Evolutionary conservation across 1,140 invertebrate genomes (phyloP), one percentile per base, ranked within the genome.

Genomic region (Vollenhovia emeryi): DNA sequence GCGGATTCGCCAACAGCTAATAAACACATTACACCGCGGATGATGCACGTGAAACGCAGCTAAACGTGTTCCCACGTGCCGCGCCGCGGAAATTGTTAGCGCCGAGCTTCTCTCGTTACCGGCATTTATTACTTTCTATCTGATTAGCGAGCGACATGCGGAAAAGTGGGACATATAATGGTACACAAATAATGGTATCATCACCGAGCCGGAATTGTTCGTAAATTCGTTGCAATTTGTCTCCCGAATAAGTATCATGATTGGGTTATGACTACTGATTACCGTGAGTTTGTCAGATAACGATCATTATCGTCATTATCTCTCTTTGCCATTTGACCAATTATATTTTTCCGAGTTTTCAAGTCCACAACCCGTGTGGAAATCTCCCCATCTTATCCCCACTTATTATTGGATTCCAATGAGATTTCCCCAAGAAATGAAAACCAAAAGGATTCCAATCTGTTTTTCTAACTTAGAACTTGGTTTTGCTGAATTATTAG

Each of bases 31-130:
- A 62, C 68, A 11, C 30, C 45, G 48, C 33, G 76, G 55, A 66
- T 18, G 45, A 80, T 62, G 68, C 75, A 55, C 27, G 40, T 73
- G 52, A 68, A 83, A 75, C 48, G 62, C 78, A 64, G 33, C 64
- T 76, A 62, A 76, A 69, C 48, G 33, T 55, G 59, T 84, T 88
- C 86, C 74, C 86, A 88, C 86, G 64, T 88, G 78, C 15, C 66
- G 50, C 45, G 33, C 45, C 21, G 13, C 48, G 85, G 86, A 87
- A 84, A 59, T 76, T 50, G 71, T 84, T 78, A 84, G 69, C 48
- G 40, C 30, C 6, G 7, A 13, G 52, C 36, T 27, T 64, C 45
- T 87, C 55, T 88, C 48, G 36, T 88, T 86, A 87, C 21, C 59
- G 24, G 33, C 66, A 80, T 87, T 88, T 71, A 66, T 78, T 87